Evolutionary conservation across 2,113 vertebrate genomes (phyloP).

Genomic region (Paedocypris sp.): DNA sequence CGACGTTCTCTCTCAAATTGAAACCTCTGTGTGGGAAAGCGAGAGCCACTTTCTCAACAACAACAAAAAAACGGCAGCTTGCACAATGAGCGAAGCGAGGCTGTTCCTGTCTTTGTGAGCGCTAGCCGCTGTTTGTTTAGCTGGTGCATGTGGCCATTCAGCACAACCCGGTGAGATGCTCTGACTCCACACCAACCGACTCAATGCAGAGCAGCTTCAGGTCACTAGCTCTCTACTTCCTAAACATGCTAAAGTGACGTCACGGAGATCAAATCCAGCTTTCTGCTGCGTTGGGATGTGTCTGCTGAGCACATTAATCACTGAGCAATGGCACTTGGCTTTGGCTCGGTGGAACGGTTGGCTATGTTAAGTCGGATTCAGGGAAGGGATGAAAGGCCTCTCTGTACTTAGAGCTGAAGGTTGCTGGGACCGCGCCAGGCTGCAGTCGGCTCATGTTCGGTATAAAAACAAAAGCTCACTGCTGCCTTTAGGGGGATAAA

Average conservation of each 20-base stretch:
- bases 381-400: slow-evolving; percentile 23
- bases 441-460: slow-evolving; percentile 43
- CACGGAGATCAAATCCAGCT: neutral
- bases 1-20: slow-evolving; percentile 25
- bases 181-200: neutral
- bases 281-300: slow-evolving; percentile 7
- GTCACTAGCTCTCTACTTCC: too few relatives aligned
- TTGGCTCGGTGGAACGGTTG: slow-evolving; percentile 2
- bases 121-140: slow-evolving; percentile 25
- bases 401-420: slow-evolving; percentile 20
- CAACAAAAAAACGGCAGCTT: neutral
- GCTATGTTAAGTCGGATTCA: neutral
- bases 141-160: neutral
- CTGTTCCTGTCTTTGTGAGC: slow-evolving; percentile 25
- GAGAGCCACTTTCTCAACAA: slow-evolving; percentile 3
- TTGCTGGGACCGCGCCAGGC: slow-evolving; percentile 39
- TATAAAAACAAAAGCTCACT: slow-evolving; percentile 49
- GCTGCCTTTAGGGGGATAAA: slow-evolving; percentile 24
- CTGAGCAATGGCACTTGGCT: slow-evolving; percentile 29
- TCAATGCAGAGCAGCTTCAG: neutral
- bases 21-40: slow-evolving; percentile 30
- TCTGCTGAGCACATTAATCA: slow-evolving; percentile 28
- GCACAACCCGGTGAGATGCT: neutral
- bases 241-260: too few relatives aligned
- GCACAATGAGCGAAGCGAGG: slow-evolving; percentile 16